Conservation (phyloP, 1,140 invertebrate species). For the Aplysia californica region DNA sequence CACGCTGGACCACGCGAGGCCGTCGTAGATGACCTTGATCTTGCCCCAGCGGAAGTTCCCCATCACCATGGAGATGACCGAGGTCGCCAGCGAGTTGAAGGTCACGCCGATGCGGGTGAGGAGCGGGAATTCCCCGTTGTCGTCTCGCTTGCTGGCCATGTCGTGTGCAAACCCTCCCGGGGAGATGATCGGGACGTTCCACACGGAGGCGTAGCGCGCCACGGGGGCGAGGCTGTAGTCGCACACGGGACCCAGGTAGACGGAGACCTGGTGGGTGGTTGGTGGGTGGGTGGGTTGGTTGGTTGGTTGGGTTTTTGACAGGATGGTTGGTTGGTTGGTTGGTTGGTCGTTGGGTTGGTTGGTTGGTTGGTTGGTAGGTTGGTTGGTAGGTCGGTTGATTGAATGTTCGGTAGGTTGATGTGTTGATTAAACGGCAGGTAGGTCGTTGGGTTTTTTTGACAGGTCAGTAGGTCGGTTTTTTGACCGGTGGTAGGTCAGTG, state of each 20-base stretch:
- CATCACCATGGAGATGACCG: conserved; percentile 75
- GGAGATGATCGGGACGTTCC: conserved; percentile 88
- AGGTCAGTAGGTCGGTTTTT: too few relatives aligned
- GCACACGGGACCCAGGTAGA: conserved; percentile 90
- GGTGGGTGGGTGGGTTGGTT: too few relatives aligned
- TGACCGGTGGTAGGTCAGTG: too few relatives aligned
- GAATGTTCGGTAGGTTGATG: too few relatives aligned
- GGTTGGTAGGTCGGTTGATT: too few relatives aligned
- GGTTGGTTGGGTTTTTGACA: too few relatives aligned
- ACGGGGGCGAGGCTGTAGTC: conserved; percentile 93
- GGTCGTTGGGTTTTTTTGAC: too few relatives aligned
- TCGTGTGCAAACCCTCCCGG: conserved; percentile 85
- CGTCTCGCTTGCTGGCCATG: conserved; percentile 70
- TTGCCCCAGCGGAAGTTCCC: conserved; percentile 74
- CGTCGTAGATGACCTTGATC: conserved; percentile 78
- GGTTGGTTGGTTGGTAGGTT: too few relatives aligned
- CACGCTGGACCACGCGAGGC: conserved; percentile 71
- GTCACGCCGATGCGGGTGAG: conserved; percentile 68
- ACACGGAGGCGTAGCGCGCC: conserved; percentile 86
- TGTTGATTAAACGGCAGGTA: too few relatives aligned
- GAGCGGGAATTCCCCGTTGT: conserved; percentile 38
- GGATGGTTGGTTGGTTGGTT: too few relatives aligned
- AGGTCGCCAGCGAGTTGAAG: conserved; percentile 78
- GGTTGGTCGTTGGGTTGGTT: too few relatives aligned
- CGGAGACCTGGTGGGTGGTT: conserved; percentile 61